Percentiles rank a stretch among this genome's conserved stretches.
Evolutionary conservation across 2,888 invertebrate species (phyloP).

Genomic region (Hyppa rectilinea): DNA sequence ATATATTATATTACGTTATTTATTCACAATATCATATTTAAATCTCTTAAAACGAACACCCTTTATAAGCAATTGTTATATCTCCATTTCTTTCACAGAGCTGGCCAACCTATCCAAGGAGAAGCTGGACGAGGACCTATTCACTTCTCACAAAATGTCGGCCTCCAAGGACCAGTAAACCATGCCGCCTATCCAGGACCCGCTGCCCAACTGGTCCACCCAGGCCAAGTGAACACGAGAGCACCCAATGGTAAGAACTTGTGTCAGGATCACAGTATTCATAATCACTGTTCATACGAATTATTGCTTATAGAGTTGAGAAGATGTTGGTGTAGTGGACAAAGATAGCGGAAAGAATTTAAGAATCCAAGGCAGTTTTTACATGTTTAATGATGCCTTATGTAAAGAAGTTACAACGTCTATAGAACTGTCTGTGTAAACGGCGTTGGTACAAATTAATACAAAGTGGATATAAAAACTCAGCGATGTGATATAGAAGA

Average conservation of each 20-base stretch:
- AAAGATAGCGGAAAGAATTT: background rate
- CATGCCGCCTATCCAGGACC: constrained; percentile 61
- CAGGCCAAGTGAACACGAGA: constrained; percentile 38
- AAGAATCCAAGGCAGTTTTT: background rate
- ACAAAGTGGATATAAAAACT: background rate
- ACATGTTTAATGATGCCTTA: background rate
- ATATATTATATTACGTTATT: background rate
- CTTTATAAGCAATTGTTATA: background rate
- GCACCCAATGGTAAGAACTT: constrained; percentile 39
- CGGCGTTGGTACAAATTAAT: background rate
- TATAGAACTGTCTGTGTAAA: background rate
- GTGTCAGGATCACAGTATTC: background rate
- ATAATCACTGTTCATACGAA: background rate
- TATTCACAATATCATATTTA: background rate
- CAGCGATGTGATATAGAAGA: background rate
- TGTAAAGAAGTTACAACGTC: background rate
- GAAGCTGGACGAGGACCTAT: constrained; percentile 62
- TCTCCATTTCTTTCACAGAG: constrained; percentile 47
- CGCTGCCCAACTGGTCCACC: constrained; percentile 61
- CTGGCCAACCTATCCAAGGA: constrained; percentile 62
- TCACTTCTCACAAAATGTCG: constrained; percentile 72
- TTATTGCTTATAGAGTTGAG: background rate
- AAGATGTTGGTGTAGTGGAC: background rate
- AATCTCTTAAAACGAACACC: background rate
- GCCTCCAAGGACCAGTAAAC: constrained; percentile 72